A percentile compares a stretch with the other conserved stretches of the same genome.
phyloP scores from a whole-genome alignment of 1,140 invertebrate species.

The Drosophila micromelanica region DNA sequence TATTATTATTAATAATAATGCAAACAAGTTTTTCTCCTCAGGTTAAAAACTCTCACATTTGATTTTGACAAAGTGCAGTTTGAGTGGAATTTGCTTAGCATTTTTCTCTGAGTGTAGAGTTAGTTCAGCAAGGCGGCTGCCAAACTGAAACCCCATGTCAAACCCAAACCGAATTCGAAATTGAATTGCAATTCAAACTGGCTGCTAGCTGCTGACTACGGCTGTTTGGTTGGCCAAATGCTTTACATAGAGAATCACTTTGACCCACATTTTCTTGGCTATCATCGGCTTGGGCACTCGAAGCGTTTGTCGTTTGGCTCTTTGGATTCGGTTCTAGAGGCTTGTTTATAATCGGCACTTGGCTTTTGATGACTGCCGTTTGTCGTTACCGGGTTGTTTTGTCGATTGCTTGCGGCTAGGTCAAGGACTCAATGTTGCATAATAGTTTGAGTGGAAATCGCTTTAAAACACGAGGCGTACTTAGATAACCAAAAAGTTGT shows the following conservation, averaged over 20 bases:
- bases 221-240: conserved; percentile 9
- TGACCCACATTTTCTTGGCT: conserved; percentile 72
- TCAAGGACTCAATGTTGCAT: conserved; percentile 31
- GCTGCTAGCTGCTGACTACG: conserved; percentile 18
- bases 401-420: conserved; percentile 33
- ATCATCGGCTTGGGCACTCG: conserved; percentile 40
- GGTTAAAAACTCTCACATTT: no score
- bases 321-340: conserved; percentile 14
- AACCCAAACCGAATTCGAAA: conserved; percentile 29
- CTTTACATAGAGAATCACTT: conserved; percentile 60
- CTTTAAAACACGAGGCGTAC: not conserved
- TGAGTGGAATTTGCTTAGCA: no score
- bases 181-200: conserved; percentile 43
- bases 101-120: conserved; percentile 11
- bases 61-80: no score
- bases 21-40: no score
- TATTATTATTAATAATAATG: no score
- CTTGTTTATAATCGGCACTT: conserved; percentile 26
- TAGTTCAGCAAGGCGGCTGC: not conserved
- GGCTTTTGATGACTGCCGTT: conserved; percentile 25
- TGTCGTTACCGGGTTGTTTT: conserved; percentile 50
- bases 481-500: conserved; percentile 1
- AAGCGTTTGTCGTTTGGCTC: conserved; percentile 3
- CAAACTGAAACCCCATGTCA: not conserved
- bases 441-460: conserved; percentile 9